Base-by-base conservation (phyloP, 2,113 vertebrate species). In the Callionymus lyra region DNA sequence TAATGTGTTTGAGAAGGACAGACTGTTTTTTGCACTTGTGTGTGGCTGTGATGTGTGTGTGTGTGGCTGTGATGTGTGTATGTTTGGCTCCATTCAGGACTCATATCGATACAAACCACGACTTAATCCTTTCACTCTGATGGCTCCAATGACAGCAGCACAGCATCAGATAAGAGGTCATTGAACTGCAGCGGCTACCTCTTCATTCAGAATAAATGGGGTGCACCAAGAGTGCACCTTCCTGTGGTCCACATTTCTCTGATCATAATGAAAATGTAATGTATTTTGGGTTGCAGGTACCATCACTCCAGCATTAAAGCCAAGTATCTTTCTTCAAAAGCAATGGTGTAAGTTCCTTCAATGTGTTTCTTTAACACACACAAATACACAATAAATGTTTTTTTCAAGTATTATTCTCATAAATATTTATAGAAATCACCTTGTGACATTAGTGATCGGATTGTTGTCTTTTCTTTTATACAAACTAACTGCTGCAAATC, bases 251-350 rank as follows among this genome's bases (percentile, higher is more conserved):
- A 54, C 76, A 74, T 73, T 74, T 70, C 74, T 79, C 69, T 21
- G 56, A 64, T 81, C 66, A 72, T 85, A 82, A 85, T 85, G 80
- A 85, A 86, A 86, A 82, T 73, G 73, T 80, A 83, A 85, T 84
- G 81, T 65, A 72, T 82, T 85, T 81, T 72, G 65, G 64, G 61
- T 49, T 75, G 48, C 70, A 65, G 70, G 63, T 50, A 46, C 69
- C 67, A 69, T 67, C 51, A 52, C 64, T 16, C 37, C 59, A 43
- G 50, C 47, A 38, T 46, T 45, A 57, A 57, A 74, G 58, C 48
- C 47, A 57, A 48, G 32, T 47, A 62, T 72, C 65, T 69, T 58
- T 62, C 68, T 72, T 57, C 54, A n/a, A 55, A 75, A 70, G 69
- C 59, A 54, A 67, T 65, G 33, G 16, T 74, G 38, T 69, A 63